Base-by-base conservation (phyloP, 2,113 vertebrate species). In the Puffinus mauretanicus region DNA sequence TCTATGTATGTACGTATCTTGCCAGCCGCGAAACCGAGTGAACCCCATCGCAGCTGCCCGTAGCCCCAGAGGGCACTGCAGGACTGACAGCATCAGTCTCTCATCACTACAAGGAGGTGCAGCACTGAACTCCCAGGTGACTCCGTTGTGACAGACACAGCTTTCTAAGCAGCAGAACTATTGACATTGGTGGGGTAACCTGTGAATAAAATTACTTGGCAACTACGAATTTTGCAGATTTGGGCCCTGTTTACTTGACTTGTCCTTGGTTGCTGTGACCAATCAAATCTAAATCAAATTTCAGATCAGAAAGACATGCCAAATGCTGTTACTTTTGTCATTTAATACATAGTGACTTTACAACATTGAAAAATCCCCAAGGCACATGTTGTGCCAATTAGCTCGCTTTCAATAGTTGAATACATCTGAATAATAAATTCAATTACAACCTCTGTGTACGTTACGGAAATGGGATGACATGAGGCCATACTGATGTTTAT, bases 341-440 rank as follows among this genome's bases (percentile, higher is more conserved):
- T 62, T 83, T 67, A 91, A 82, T 82, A 81, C 47, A 34, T 49
- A 67, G 52, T 65, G 83, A 89, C 65, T 87, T 79, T 29, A 78
- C 21, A 75, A 71, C 1, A 1, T 5, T 71, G 7, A 60, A 91
- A 89, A 86, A 89, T 65, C 61, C 73, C 44, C 27, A 19, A 72
- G 84, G 78, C 52, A 51, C n/a, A 15, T 40, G 44, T 72, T 73
- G 71, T 49, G 65, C 57, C 93, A 94, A 93, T 95, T 92, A 93
- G 26, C 25, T 84, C 64, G 60, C 17, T 93, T 93, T 91, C 69
- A 75, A 3, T 42, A 75, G 55, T 7, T 55, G 64, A 92, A 86
- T 82, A 82, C 44, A 91, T 85, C 66, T 85, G 84, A 96, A 89
- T 82, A 93, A 94, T 72, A 94, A 94, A 90, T 44, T 87, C 16